Percentiles rank a stretch among this genome's conserved stretches.
Conservation (phyloP, 1,140 invertebrate genomes). For the Cardiocondyla obscurior region DNA sequence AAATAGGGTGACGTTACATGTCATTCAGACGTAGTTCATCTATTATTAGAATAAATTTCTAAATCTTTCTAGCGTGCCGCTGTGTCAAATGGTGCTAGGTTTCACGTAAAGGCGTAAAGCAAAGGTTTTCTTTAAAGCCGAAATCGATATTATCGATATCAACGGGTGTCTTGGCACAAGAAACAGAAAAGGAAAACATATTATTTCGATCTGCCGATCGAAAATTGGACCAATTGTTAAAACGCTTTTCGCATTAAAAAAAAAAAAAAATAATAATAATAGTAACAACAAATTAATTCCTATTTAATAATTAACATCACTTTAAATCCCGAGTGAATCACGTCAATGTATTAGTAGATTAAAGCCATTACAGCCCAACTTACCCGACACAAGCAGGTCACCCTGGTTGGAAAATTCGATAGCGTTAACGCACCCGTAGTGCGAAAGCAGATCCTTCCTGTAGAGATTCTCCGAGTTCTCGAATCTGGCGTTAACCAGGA, state of each 20-base stretch:
- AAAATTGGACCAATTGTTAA: neutral
- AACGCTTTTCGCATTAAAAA: neutral
- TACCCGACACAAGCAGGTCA: slow-evolving; percentile 94
- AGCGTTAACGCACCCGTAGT: slow-evolving; percentile 98
- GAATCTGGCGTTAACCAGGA: slow-evolving; percentile 87
- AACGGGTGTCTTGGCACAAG: neutral
- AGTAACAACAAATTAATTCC: too few species aligned
- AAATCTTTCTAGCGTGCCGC: neutral
- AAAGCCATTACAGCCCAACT: too few species aligned
- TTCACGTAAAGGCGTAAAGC: neutral
- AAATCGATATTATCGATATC: neutral
- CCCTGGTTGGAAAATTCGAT: slow-evolving; percentile 97
- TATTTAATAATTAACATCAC: neutral
- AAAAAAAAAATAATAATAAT: neutral
- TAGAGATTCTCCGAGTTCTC: slow-evolving; percentile 89
- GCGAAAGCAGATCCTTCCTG: slow-evolving; percentile 92
- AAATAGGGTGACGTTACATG: slow-evolving; percentile 9
- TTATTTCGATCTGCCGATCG: neutral
- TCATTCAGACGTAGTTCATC: neutral
- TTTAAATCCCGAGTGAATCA: neutral
- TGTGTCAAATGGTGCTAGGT: neutral
- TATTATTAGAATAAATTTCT: slow-evolving; percentile 6
- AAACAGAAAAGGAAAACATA: neutral
- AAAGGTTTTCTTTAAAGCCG: neutral
- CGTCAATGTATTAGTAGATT: neutral